Base-by-base conservation (phyloP, 2,113 vertebrate genomes). In the Vicugna pacos region DNA sequence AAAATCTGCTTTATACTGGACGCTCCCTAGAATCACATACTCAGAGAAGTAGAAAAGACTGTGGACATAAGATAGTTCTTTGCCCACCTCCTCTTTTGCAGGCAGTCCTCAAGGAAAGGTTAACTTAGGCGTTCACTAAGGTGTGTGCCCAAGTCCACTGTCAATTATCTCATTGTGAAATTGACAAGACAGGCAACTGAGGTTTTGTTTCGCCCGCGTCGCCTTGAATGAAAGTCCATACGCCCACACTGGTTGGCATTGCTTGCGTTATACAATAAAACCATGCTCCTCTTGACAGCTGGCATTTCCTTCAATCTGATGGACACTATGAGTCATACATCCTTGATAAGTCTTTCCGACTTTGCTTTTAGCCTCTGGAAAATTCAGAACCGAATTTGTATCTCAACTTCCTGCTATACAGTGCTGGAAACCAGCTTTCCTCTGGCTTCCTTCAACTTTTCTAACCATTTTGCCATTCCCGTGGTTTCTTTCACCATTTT, bases 301-400 rank as follows among this genome's bases (percentile, higher is more conserved):
- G 67, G 35, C n/a, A 77, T 89, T 93, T 72, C 83, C 89, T 77
- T 92, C 82, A 84, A 88, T 84, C 77, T 79, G 73, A 82, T 70
- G 91, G 90, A 67, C 83, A n/a, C 52, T 24, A 26, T 93, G 87
- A 96, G 46, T 92, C 83, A 93, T 50, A 75, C 76, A 62, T 67
- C 48, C 46, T 91, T 82, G 77, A 76, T 54, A 65, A 93, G 54
- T 12, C 32, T 76, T 92, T 93, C 76, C 20, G 9, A 50, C 64
- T 95, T 65, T 80, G 79, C 48, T 86, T 86, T 58, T 92, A 38
- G n/a, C 30, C 35, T 89, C 91, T 65, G 52, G 79, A 54, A 94
- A 82, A 72, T 56, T 85, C 73, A 15, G 58, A 50, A 48, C 24
- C 62, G 60, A 77, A 80, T 89, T 60, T 89, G n/a, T 28, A 42